Conservation (phyloP, 2,113 vertebrate species). For the Rhinoderma darwinii region DNA sequence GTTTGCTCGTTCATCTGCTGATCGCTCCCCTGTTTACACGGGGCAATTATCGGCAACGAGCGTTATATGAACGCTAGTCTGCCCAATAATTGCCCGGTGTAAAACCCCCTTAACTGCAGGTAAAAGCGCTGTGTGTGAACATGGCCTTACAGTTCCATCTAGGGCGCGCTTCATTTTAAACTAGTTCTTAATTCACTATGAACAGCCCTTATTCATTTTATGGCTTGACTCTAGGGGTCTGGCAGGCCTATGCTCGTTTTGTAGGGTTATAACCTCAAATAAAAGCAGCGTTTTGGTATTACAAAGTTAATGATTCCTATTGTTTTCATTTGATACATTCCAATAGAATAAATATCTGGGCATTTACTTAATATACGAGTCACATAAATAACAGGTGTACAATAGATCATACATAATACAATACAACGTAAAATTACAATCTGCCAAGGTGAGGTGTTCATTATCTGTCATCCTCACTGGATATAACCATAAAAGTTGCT, state of each 20-base stretch:
- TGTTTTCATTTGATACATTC: neutral
- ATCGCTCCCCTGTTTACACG: too few relatives aligned
- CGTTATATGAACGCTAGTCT: too few relatives aligned
- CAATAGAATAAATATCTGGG: slow-evolving; percentile 22
- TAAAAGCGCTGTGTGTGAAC: too few relatives aligned
- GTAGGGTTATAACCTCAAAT: neutral
- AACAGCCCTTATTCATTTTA: neutral
- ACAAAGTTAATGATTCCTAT: neutral
- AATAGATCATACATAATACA: neutral
- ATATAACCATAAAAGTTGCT: neutral
- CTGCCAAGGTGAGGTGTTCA: neutral
- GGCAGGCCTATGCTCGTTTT: neutral
- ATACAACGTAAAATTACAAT: neutral
- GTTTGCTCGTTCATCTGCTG: too few relatives aligned
- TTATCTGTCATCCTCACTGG: neutral
- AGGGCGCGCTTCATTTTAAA: too few relatives aligned
- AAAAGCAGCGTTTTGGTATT: neutral
- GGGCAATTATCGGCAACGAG: too few relatives aligned
- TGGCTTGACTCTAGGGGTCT: neutral
- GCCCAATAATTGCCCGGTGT: too few relatives aligned
- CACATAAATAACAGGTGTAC: slow-evolving; percentile 18
- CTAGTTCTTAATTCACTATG: neutral
- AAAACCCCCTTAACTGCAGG: too few relatives aligned
- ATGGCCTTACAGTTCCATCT: too few relatives aligned
- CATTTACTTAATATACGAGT: neutral